A percentile compares a stretch with the other conserved stretches of the same genome.
Conservation (phyloP, 2,113 vertebrate species). For the Callopanchax toddi region DNA sequence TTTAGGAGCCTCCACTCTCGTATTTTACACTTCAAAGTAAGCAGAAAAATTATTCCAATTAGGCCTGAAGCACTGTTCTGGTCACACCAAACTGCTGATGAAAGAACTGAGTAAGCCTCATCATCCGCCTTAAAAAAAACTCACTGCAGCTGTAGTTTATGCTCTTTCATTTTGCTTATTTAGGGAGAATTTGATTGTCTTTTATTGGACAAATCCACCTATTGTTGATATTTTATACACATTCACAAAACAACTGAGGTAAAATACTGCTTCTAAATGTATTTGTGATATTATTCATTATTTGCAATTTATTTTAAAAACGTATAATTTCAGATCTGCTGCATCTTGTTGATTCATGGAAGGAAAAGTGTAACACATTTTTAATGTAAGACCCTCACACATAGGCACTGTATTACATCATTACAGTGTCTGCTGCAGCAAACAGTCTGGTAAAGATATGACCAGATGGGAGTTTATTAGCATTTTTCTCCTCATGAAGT, state of each 20-base stretch:
- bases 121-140: slow-evolving; percentile 33
- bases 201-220: not conserved
- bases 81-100: slow-evolving; percentile 65
- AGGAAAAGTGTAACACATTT: not conserved
- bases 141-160: slow-evolving; percentile 24
- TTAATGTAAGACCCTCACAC: no score
- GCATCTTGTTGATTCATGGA: not conserved
- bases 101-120: slow-evolving; percentile 56
- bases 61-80: slow-evolving; percentile 53
- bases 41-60: slow-evolving; percentile 73
- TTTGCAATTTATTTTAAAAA: no score
- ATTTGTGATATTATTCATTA: no score
- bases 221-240: not conserved
- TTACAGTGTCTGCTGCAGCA: slow-evolving; percentile 29
- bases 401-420: not conserved
- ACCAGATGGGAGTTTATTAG: slow-evolving; percentile 42
- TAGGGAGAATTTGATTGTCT: slow-evolving; percentile 3
- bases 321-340: not conserved
- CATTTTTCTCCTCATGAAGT: slow-evolving; percentile 59
- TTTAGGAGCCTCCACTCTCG: slow-evolving; percentile 46
- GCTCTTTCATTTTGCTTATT: slow-evolving; percentile 37
- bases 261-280: not conserved
- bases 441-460: slow-evolving; percentile 26
- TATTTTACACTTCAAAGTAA: slow-evolving; percentile 74
- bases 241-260: not conserved